Evolutionary conservation across 2,888 invertebrate genomes (phyloP).

Genomic region (Glaucopsyche alexis): DNA sequence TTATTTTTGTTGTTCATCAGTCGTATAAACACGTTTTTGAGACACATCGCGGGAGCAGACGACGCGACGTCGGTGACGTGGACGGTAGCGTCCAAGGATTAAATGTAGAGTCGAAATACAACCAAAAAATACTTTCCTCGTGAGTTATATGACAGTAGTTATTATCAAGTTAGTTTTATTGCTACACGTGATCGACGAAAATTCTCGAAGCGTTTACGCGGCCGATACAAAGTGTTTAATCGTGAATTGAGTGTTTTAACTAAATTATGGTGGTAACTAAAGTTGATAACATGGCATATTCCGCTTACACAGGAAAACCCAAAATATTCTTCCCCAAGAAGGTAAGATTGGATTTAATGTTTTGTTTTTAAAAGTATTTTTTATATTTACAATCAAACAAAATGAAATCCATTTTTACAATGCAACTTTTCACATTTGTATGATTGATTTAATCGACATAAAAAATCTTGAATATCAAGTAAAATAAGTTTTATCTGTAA

Average conservation of each 20-base stretch:
- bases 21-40: background rate
- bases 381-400: background rate
- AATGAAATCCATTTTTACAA: background rate
- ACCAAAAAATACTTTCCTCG: slow-evolving; percentile 63
- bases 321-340: slow-evolving; percentile 77
- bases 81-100: slow-evolving; percentile 65
- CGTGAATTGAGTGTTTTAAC: slow-evolving; percentile 60
- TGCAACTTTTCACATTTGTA: background rate
- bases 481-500: slow-evolving; percentile 16
- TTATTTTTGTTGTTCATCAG: slow-evolving; percentile 49
- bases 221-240: slow-evolving; percentile 60
- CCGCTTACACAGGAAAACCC: slow-evolving; percentile 75
- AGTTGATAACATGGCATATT: slow-evolving; percentile 76
- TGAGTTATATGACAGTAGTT: slow-evolving; percentile 51
- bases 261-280: slow-evolving; percentile 77
- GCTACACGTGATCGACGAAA: slow-evolving; percentile 67
- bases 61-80: slow-evolving; percentile 61
- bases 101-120: slow-evolving; percentile 68
- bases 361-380: background rate
- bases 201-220: slow-evolving; percentile 64
- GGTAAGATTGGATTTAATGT: slow-evolving; percentile 52
- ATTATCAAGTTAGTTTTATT: slow-evolving; percentile 49
- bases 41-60: slow-evolving; percentile 40
- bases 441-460: background rate
- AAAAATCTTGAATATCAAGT: slow-evolving; percentile 2